Percentiles rank a stretch among this genome's conserved stretches.
Evolutionary conservation across 2,888 invertebrate genomes (phyloP).

Genomic region (Pammene aurita): DNA sequence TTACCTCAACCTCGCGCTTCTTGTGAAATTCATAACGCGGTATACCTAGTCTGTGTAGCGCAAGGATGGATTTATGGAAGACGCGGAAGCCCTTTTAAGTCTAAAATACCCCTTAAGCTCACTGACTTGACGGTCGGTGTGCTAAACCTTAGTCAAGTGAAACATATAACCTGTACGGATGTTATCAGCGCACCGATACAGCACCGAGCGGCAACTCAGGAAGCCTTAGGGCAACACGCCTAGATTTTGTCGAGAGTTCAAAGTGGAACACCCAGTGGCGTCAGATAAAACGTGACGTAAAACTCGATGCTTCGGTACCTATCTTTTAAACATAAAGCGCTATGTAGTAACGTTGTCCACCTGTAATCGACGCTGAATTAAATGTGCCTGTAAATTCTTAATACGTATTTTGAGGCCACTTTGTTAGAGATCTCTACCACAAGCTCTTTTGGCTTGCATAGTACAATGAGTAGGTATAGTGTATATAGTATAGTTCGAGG

Average conservation of each 20-base stretch:
- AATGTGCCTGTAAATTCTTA: no score
- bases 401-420: no score
- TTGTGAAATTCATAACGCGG: neutral
- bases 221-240: neutral
- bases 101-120: neutral
- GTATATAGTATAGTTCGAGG: no score
- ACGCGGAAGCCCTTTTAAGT: neutral
- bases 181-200: slow-evolving; percentile 7
- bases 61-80: neutral
- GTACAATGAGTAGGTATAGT: no score
- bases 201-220: neutral
- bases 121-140: neutral
- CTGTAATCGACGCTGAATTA: no score
- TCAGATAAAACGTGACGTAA: neutral
- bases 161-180: slow-evolving; percentile 5
- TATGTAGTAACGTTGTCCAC: no score
- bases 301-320: no score
- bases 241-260: neutral
- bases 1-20: no score
- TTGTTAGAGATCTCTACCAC: no score
- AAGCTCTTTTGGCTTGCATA: no score
- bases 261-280: neutral
- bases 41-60: neutral
- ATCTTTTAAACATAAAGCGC: no score
- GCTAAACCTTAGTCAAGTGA: neutral